These are phyloP conservation scores for Dione juno DNA, from an alignment of 2,888 invertebrate species.

Conservation along the genomic window DNA sequence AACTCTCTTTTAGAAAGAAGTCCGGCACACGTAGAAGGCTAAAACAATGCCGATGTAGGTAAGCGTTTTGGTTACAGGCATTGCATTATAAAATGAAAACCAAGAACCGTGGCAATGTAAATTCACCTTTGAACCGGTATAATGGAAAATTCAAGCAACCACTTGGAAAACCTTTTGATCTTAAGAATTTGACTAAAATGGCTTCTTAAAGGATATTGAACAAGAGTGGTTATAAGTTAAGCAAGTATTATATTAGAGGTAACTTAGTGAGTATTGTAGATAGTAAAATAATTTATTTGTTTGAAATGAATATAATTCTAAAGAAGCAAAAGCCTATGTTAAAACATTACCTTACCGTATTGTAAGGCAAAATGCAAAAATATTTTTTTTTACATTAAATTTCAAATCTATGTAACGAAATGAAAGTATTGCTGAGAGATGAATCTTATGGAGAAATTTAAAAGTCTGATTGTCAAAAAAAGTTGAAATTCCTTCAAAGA, in stretches of 20 bases:
- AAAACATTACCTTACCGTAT: neutral
- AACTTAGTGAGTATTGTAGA: slow-evolving; percentile 34
- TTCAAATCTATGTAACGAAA: slow-evolving; percentile 49
- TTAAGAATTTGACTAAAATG: slow-evolving; percentile 67
- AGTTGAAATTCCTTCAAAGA: slow-evolving; percentile 66
- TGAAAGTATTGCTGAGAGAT: slow-evolving; percentile 41
- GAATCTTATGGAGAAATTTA: slow-evolving; percentile 43
- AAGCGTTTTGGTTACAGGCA: slow-evolving; percentile 31
- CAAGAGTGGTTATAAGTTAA: slow-evolving; percentile 53
- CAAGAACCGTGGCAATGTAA: slow-evolving; percentile 55
- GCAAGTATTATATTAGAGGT: slow-evolving; percentile 55
- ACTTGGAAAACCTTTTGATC: slow-evolving; percentile 75
- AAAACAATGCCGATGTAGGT: slow-evolving; percentile 12
- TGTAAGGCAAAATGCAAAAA: neutral
- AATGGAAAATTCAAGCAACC: slow-evolving; percentile 76
- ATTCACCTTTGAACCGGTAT: slow-evolving; percentile 69
- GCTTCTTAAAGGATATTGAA: slow-evolving; percentile 60
- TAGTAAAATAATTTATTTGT: neutral
- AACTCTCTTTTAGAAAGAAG: slow-evolving; percentile 8
- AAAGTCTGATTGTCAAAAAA: slow-evolving; percentile 77
- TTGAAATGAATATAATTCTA: neutral
- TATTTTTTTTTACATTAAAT: slow-evolving; percentile 45
- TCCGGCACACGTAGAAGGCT: slow-evolving; percentile 21
- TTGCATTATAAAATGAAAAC: slow-evolving; percentile 40
- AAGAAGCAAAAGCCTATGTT: neutral